A percentile compares a stretch with the other conserved stretches of the same genome.
Evolutionary conservation across 2,797 vertebrate species (phyloP).

Genomic region (Coregonus ussuriensis): DNA sequence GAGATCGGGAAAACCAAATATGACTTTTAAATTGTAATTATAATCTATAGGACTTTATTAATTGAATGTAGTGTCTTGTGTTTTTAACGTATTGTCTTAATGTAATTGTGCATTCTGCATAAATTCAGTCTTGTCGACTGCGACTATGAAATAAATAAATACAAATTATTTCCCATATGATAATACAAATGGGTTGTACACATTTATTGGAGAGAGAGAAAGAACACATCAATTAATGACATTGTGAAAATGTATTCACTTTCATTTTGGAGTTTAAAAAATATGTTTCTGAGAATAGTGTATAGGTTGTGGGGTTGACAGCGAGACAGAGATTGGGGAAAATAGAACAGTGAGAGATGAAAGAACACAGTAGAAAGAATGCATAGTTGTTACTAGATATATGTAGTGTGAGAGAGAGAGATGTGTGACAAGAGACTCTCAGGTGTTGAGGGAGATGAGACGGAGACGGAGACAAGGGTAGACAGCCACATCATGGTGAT

Average conservation of each 20-base stretch:
- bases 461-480: background rate
- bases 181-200: background rate
- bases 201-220: background rate
- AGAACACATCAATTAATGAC: background rate
- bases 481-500: background rate
- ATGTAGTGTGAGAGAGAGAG: background rate
- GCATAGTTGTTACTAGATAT: conserved; percentile 2
- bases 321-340: background rate
- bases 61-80: no score
- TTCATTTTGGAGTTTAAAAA: background rate
- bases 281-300: background rate
- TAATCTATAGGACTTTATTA: no score
- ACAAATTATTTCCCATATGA: background rate
- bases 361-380: conserved; percentile 18
- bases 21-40: no score
- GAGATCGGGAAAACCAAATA: background rate
- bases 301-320: background rate
- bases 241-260: background rate
- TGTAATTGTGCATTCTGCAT: no score
- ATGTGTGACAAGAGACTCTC: background rate
- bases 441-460: background rate
- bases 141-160: background rate
- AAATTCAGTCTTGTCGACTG: no score
- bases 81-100: no score
- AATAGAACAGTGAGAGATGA: background rate